Evolutionary conservation across 2,797 vertebrate genomes (phyloP).

Genomic region (Characodon lateralis): DNA sequence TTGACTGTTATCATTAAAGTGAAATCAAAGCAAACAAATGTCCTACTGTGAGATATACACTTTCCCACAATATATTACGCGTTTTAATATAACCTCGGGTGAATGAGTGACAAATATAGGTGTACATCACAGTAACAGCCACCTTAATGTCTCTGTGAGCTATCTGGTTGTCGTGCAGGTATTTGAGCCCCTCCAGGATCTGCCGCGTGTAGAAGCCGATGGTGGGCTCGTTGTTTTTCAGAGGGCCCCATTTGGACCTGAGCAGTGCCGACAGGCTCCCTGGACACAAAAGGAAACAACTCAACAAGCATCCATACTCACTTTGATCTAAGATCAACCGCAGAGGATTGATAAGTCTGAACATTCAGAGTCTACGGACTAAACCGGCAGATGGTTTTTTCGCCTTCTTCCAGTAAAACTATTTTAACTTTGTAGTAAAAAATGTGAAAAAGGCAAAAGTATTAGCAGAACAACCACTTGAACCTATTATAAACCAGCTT

Average conservation of each 20-base stretch:
- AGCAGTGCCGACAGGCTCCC: conserved; percentile 97
- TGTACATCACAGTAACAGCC: background rate
- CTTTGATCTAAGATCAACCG: conserved; percentile 12
- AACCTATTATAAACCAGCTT: too few species aligned
- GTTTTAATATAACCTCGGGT: too few species aligned
- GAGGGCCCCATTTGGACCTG: conserved; percentile 96
- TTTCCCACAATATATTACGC: background rate
- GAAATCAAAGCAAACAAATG: too few species aligned
- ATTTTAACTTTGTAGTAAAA: too few species aligned
- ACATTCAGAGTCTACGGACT: background rate
- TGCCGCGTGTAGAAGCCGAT: conserved; percentile 99
- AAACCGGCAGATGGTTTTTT: background rate
- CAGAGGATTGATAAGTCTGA: background rate
- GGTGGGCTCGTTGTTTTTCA: conserved; percentile 97
- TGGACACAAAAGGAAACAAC: conserved; percentile 54
- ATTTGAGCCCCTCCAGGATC: conserved; percentile 97
- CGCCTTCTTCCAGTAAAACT: too few species aligned
- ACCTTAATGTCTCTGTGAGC: conserved; percentile 99
- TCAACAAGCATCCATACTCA: conserved; percentile 1
- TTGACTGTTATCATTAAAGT: too few species aligned
- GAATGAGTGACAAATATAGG: background rate
- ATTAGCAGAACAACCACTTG: background rate
- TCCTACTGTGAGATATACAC: background rate
- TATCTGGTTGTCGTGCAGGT: conserved; percentile 98
- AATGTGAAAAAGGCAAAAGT: background rate